Base-by-base conservation (phyloP, 2,888 invertebrate genomes). In the Synanthedon formicaeformis region DNA sequence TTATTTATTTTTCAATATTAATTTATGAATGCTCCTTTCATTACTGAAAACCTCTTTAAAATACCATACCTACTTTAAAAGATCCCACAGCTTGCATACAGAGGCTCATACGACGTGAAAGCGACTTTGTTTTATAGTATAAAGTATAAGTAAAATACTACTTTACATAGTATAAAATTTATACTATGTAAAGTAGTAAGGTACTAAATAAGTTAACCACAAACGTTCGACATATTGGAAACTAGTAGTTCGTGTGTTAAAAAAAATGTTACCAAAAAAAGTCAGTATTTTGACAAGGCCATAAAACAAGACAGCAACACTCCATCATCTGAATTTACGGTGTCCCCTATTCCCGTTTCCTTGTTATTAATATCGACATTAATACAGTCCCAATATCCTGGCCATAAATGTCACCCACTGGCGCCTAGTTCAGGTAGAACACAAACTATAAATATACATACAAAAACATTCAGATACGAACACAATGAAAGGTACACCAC, bases 301-400 rank as follows among this genome's bases (percentile, higher is more conserved):
- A 69, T 69, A 69, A 69, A 71, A 74, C 66, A 65, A 69, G 66
- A 62, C 69, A 65, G 62, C 52, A 60, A 67, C 69, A 72, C 67
- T 75, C 64, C 60, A 75, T 79, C 77, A 75, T 70, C 58, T 57
- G 56, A 81, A 85, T 85, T 86, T 86, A 87, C 80, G 71, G 65
- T 67, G 68, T 67, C 75, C 73, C 72, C 69, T 56, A 67, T 57
- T 71, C 62, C 64, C 66, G 77, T 78, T 80, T 82, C 80, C 81
- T 77, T 64, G 66, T 74, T 83, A 85, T 85, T 83, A 86, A 85
- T 83, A 84, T 85, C 76, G 73, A 84, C 84, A 81, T 85, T 84
- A 84, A 84, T 82, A 70, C 75, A 75, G 76, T 82, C 79, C 84
- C 85, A 82, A 85, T 85, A 84, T 84, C 81, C 83, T 83, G 78